Evolutionary conservation across 2,888 invertebrate genomes (phyloP).

Genomic region (Luffia ferchaultella): DNA sequence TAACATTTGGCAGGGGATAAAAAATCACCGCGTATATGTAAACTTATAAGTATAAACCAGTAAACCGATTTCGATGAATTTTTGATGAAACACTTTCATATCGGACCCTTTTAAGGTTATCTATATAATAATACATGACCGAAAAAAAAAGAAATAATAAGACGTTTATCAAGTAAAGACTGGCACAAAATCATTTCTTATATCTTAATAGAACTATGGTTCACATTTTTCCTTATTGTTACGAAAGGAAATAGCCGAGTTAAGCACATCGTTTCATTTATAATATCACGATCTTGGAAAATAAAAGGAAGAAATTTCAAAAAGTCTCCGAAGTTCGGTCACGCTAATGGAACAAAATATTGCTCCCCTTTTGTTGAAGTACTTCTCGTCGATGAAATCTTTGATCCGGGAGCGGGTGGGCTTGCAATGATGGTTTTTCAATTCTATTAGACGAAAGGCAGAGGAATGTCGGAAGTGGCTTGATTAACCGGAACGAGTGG

Average conservation of each 20-base stretch:
- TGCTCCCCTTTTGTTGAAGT: background rate
- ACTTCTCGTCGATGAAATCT: background rate
- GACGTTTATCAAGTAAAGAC: too few species aligned
- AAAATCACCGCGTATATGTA: too few species aligned
- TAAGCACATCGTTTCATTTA: background rate
- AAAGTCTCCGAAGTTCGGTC: background rate
- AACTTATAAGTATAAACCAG: too few species aligned
- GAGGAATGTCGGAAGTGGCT: slow-evolving; percentile 15
- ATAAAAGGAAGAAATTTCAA: background rate
- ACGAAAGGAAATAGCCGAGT: background rate
- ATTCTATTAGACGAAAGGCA: slow-evolving; percentile 46
- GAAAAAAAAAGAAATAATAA: too few species aligned
- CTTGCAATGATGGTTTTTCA: slow-evolving; percentile 51
- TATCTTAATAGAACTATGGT: too few species aligned
- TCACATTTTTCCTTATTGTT: background rate
- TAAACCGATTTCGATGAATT: too few species aligned
- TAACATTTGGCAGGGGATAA: too few species aligned
- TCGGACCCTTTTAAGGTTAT: too few species aligned
- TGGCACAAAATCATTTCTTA: too few species aligned
- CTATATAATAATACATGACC: too few species aligned
- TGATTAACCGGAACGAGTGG: slow-evolving; percentile 41
- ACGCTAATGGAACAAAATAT: background rate
- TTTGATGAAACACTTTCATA: too few species aligned
- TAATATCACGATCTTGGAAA: background rate
- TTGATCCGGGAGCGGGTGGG: background rate